A percentile compares a stretch with the other conserved stretches of the same genome.
Conservation (phyloP, 2,888 invertebrate genomes). For the Phalera bucephala region DNA sequence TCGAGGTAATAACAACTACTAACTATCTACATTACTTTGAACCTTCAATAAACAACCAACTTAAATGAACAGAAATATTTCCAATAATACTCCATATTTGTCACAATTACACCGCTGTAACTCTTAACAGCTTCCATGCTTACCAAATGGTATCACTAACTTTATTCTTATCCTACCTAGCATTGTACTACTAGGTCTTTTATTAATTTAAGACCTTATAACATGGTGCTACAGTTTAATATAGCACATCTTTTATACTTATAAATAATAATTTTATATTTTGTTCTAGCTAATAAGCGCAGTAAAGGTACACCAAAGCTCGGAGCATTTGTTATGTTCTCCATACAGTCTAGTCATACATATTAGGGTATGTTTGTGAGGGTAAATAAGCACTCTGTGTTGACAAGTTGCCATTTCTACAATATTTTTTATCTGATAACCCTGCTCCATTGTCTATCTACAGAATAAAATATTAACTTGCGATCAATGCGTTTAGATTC, state of each 20-base stretch:
- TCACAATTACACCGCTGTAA: too few species aligned
- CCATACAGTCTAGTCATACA: too few species aligned
- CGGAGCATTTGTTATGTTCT: background rate
- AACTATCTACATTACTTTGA: slow-evolving; percentile 8
- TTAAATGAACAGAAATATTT: slow-evolving; percentile 9
- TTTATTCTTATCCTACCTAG: slow-evolving; percentile 23
- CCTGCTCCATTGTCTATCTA: background rate
- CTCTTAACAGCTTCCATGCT: slow-evolving; percentile 10
- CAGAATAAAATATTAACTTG: too few species aligned
- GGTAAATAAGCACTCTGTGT: background rate
- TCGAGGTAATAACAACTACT: slow-evolving; percentile 17
- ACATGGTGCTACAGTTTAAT: slow-evolving; percentile 14
- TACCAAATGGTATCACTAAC: slow-evolving; percentile 29
- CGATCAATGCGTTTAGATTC: too few species aligned
- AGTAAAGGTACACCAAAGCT: slow-evolving; percentile 31
- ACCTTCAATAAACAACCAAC: slow-evolving; percentile 9
- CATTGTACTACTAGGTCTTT: slow-evolving; percentile 16
- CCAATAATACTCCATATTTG: background rate
- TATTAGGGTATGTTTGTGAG: background rate
- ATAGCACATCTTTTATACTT: slow-evolving; percentile 6
- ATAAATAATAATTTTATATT: slow-evolving; percentile 13
- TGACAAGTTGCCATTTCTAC: background rate
- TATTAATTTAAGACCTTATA: slow-evolving; percentile 13
- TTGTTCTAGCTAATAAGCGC: slow-evolving; percentile 26
- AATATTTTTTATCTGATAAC: background rate